Base-by-base conservation (phyloP, 1,140 invertebrate genomes). In the Panulirus ornatus region DNA sequence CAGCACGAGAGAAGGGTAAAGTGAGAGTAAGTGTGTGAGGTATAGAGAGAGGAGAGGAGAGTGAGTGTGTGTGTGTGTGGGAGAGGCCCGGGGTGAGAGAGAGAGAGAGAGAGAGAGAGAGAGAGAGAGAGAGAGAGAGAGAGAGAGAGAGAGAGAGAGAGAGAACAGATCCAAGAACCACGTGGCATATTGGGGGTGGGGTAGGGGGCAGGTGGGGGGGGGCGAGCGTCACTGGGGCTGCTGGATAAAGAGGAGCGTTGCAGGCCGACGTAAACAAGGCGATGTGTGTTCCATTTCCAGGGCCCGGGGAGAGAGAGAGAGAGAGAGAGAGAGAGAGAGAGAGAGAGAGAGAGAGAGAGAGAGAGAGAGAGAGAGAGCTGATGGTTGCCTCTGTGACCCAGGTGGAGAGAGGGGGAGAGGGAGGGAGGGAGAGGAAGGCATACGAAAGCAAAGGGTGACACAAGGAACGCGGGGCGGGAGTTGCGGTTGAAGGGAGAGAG, bases 11-110 rank as follows among this genome's bases (percentile, higher is more conserved):
- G n/a, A n/a, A n/a, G n/a, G n/a, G n/a, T n/a, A 84, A 66, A 73
- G 63, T 42, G 83, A 84, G 83, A 84, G 83, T 51, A 36, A 82
- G 79, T 54, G 79, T n/a, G n/a, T n/a, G n/a, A 82, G 79, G 58
- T 42, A 82, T 36, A 82, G 79, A 82, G 79, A 82, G 70, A 73
- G 42, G 70, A 73, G 70, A 73, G 70, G 27, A 36, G 47, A 78
- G 75, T 58, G 79, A 58, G 79, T 58, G 79, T 11, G 54, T 58
- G 79, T 58, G 54, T 66, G 82, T 30, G 82, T 19, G 58, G 30
- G 34, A 84, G 63, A 84, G 63, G 47, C 38, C 54, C 34, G 27
- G 51, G 47, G 79, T 54, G n/a, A 58, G n/a, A n/a, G n/a, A n/a
- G n/a, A n/a, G n/a, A n/a, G n/a, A n/a, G n/a, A n/a, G 71, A 73